Base-by-base conservation (phyloP, 2,113 vertebrate genomes). In the Ameiurus melas region DNA sequence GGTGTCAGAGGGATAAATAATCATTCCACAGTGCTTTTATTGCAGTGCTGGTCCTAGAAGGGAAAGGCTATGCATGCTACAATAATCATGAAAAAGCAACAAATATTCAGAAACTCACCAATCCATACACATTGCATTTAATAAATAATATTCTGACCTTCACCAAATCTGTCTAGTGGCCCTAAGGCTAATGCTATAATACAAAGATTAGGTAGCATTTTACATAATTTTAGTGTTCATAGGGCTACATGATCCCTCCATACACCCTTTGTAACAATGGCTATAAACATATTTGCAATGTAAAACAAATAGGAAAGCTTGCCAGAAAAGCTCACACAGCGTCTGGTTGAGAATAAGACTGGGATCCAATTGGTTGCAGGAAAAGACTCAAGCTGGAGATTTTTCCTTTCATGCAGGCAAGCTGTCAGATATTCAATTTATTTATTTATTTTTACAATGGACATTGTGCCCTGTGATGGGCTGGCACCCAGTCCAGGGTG, bases 1-100 rank as follows among this genome's bases (percentile, higher is more conserved):
- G 70, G 83, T 86, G 86, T 64, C 82, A 86, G 55, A 71, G 70
- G 73, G 79, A 75, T 85, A 89, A 68, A 83, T 90, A 84, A 85
- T 88, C 87, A 84, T 77, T 84, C 47, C 43, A 17, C 58, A n/a
- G 62, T 58, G 64, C 58, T 75, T 66, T 64, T 85, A 66, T 53
- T 78, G 30, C 71, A 79, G 20, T 70, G n/a, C 20, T 5, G 68
- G 70, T 22, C 22, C 30, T 66, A n/a, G 55, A 66, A 81, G 57
- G 20, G 53, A 70, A 62, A 55, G 70, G 77, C 51, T 53, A 84
- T 47, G 6, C 30, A 71, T 82, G 22, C 30, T 30, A 47, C 36
- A 62, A 9, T 88, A 36, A 60, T 58, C 17, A 27, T 55, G 51
- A 17, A 79, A 17, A 33, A 81, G 66, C 80, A 71, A 33, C 30